Percentiles rank a stretch among this genome's conserved stretches.
These are phyloP conservation scores for Gopherus evgoodei DNA, from an alignment of 2,113 vertebrate species.

Conservation along the genomic window DNA sequence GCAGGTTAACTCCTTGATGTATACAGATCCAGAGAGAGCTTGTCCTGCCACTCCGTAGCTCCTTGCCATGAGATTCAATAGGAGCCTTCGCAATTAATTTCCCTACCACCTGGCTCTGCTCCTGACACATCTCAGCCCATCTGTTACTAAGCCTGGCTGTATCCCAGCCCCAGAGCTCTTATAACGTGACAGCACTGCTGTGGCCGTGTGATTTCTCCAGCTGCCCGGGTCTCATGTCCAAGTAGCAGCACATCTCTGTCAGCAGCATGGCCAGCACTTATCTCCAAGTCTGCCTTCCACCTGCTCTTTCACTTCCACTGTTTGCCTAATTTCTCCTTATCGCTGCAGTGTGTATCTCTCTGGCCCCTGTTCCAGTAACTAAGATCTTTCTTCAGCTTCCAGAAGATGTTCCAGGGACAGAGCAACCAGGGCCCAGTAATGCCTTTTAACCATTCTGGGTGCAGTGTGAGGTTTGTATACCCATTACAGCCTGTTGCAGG, in stretches of 20 bases:
- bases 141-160: background rate
- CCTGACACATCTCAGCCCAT: background rate
- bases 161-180: background rate
- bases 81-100: fast-evolving
- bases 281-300: background rate
- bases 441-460: background rate
- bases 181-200: background rate
- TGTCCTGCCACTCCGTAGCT: background rate
- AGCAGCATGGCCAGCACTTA: background rate
- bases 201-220: background rate
- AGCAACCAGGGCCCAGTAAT: background rate
- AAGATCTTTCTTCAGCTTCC: background rate
- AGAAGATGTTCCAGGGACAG: background rate
- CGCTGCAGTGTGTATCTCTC: background rate
- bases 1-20: background rate
- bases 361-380: background rate
- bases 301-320: background rate
- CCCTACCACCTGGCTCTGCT: background rate
- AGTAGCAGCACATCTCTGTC: background rate
- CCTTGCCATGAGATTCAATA: background rate
- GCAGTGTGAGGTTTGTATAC: background rate
- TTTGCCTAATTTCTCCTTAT: background rate
- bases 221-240: background rate
- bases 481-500: background rate
- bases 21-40: background rate